Base-by-base conservation (phyloP, 2,888 invertebrate species). In the Escarpia spicata region DNA sequence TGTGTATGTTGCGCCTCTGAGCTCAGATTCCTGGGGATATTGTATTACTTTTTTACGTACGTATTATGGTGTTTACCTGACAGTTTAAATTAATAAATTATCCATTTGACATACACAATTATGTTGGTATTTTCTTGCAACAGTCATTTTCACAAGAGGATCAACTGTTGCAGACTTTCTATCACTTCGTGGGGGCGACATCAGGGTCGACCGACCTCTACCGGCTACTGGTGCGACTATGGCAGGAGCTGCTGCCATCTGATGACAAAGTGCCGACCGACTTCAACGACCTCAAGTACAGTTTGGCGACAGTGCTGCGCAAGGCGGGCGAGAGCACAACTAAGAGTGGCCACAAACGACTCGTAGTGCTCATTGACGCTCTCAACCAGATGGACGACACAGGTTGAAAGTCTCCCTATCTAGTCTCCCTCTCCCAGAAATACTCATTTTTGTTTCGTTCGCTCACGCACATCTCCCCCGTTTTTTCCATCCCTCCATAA, bases 341-440 rank as follows among this genome's bases (percentile, higher is more conserved):
- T 45, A 92, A 93, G 90, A 92, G 93, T n/a, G 94, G 94, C 3
- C 93, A 92, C 37, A 90, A 93, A n/a, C 93, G 93, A 43, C 92
- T 94, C 43, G 92, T 94, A 19, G 92, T 95, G 15, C 93, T 94
- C 91, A 93, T 94, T 43, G 95, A 95, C 92, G 94, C 95, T 52
- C 92, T 95, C 58, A 94, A 95, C 92, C 95, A 95, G 92, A 93
- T 95, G 94, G 94, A 95, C 90, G 94, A 95, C 93, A 75, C 75
- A 75, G 75, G 75, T 75, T 75, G n/a, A 26, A 26, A 75, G 26
- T 26, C 2, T 26, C 26, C 19, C 19, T n/a, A 75, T 75, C 75
- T 75, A 75, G 75, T 75, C 75, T 15, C 75, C n/a, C 26, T 26
- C 75, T 8, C 15, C 26, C 75, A 91, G 9, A 10, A 45, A 91